A percentile compares a stretch with the other conserved stretches of the same genome.
Conservation (phyloP, 1,140 invertebrate species). For the Alviniconcha marisindica region DNA sequence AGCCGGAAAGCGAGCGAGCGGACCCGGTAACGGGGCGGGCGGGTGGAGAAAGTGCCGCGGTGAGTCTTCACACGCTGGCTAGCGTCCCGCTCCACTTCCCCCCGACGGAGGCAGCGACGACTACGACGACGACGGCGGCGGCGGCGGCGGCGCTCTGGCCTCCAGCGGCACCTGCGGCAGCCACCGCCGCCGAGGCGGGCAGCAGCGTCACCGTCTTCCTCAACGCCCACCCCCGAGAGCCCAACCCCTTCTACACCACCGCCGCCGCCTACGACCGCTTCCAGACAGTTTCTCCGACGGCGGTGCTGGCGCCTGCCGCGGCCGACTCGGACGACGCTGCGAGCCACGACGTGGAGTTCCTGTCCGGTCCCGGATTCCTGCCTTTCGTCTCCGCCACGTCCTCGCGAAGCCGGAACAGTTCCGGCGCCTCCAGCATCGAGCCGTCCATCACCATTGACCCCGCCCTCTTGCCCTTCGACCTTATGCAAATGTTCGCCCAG, state of each 20-base stretch:
- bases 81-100: no score
- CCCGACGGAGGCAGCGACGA: no score
- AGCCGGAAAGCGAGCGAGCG: no score
- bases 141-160: no score
- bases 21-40: no score
- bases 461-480: conserved; percentile 8
- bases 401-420: conserved; percentile 31
- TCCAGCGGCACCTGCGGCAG: no score
- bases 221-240: background rate
- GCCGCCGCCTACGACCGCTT: background rate
- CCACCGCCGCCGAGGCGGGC: no score
- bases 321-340: background rate
- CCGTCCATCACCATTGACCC: conserved; percentile 35
- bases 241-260: background rate
- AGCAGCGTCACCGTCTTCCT: background rate
- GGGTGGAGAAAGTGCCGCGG: no score
- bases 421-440: conserved; percentile 38
- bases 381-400: conserved; percentile 24
- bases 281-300: background rate
- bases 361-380: background rate
- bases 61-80: no score
- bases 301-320: background rate
- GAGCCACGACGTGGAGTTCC: conserved; percentile 13
- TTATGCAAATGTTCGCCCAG: conserved; percentile 33
- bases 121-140: no score